phyloP scores from a whole-genome alignment of 2,797 vertebrate species.

The Steatocranus sp. region DNA sequence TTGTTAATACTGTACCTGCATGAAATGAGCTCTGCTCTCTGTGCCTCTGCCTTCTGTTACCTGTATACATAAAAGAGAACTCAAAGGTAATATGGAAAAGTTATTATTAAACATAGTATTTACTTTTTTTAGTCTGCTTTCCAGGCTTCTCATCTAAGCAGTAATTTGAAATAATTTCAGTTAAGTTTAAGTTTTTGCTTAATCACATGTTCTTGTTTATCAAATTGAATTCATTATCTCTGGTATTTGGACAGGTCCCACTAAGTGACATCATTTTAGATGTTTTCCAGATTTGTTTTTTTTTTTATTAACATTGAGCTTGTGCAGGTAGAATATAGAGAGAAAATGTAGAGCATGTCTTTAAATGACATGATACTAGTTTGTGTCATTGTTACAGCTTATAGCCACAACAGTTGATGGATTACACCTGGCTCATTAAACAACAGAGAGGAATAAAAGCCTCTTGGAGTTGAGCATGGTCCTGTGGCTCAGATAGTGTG shows the following conservation, averaged over 20 bases:
- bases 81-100: neutral
- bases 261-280: neutral
- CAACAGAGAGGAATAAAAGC: neutral
- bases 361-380: neutral
- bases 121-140: neutral
- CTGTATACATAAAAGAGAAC: neutral
- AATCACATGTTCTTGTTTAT: neutral
- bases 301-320: neutral
- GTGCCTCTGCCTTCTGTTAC: neutral
- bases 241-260: neutral
- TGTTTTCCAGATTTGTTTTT: neutral
- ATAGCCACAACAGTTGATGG: neutral
- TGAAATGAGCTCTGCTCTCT: neutral
- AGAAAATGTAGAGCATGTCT: neutral
- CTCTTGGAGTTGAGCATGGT: neutral
- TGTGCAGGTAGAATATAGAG: neutral
- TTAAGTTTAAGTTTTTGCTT: neutral
- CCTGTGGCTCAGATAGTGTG: neutral
- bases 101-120: neutral
- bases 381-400: neutral
- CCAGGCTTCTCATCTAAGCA: neutral
- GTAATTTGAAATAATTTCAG: neutral
- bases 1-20: neutral
- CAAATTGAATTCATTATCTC: neutral
- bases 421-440: conserved; percentile 20